Base-by-base conservation (phyloP, 2,113 vertebrate species). In the Piliocolobus tephrosceles region DNA sequence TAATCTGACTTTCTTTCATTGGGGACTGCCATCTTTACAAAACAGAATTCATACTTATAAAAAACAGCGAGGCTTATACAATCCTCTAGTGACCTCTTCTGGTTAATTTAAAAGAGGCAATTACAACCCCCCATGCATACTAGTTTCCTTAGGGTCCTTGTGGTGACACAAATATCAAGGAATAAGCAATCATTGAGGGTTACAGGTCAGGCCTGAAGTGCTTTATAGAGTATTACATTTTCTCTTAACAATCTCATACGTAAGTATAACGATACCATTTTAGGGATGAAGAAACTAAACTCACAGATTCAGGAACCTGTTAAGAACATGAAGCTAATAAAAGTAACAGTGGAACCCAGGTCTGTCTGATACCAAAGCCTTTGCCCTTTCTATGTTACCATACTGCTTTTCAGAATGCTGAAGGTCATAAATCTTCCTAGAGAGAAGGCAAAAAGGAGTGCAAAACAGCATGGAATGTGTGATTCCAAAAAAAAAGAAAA, bases 41-140 rank as follows among this genome's bases (percentile, higher is more conserved):
- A 87, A 96, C 10, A 55, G 50, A 78, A 88, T 20, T 43, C 66
- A 61, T 4, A 70, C 6, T 32, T 32, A 96, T 43, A 30, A 76
- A 88, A 87, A 73, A 58, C 12, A 32, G 20, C 57, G 50, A 80
- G 40, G 32, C 32, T 58, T 35, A 73, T 12, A 83, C 32, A 70
- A 70, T 75, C 72, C 81, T 96, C 47, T 40, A 91, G 95, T 8
- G 80, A 93, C 96, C 92, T 92, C 95, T 96, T 58, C 57, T 96
- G 94, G 97, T 27, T 88, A 11, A 84, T 85, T 73, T 55, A 68
- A 73, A 35, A 88, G 7, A 70, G 10, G 9, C 8, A 88, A 81
- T 70, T 89, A 90, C 38, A 94, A 87, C 10, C 14, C 27, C 22
- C 30, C 75, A 85, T 18, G 45, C 17, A 73, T 22, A 88, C 11